phyloP scores from a whole-genome alignment of 2,113 vertebrate species.

The Aspiorhynchus laticeps region DNA sequence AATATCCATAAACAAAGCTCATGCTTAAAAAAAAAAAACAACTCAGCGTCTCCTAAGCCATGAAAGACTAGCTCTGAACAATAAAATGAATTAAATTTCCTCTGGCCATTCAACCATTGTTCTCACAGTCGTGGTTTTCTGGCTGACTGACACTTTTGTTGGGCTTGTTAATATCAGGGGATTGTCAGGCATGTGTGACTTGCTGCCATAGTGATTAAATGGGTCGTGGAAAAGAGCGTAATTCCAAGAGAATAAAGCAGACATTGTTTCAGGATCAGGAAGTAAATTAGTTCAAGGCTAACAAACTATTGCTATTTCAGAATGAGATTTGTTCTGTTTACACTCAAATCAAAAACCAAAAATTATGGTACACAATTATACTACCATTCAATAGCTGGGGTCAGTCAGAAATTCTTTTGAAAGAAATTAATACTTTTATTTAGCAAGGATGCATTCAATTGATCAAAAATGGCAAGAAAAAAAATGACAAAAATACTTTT shows the following conservation, averaged over 20 bases:
- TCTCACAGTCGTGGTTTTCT: constrained; percentile 7
- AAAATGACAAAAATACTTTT: no score
- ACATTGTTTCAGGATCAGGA: constrained; percentile 18
- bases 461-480: no score
- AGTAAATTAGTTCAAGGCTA: neutral
- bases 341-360: neutral
- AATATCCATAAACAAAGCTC: neutral
- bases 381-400: neutral
- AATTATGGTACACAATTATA: neutral
- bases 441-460: neutral
- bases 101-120: neutral
- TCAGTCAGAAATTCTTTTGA: neutral
- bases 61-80: neutral
- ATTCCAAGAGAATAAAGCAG: neutral
- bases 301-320: neutral
- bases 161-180: constrained; percentile 5
- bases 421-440: neutral
- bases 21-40: neutral
- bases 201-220: constrained; percentile 19
- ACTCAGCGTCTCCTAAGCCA: neutral
- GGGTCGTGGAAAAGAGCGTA: neutral
- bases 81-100: neutral
- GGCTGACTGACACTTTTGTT: constrained; percentile 13
- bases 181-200: constrained; percentile 6
- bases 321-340: neutral